A percentile compares a stretch with the other conserved stretches of the same genome.
phyloP scores from a whole-genome alignment of 1,140 invertebrate species.

The Drosophila takahashii region DNA sequence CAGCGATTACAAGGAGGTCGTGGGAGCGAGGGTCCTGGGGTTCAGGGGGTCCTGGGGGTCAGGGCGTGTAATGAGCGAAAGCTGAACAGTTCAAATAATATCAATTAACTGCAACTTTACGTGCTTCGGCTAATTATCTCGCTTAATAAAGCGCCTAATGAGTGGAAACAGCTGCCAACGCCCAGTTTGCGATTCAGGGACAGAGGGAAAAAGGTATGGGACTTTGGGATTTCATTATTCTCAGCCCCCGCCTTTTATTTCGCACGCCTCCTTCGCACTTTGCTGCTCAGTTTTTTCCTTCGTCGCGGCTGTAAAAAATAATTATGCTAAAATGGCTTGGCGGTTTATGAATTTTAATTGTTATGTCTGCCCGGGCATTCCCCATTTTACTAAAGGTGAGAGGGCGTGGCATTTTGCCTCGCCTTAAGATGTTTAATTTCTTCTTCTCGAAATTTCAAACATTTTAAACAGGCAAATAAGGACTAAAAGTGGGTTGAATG shows the following conservation, averaged over 20 bases:
- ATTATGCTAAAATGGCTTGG: conserved; percentile 70
- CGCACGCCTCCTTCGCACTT: conserved; percentile 33
- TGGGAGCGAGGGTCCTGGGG: not conserved
- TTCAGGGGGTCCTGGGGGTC: not conserved
- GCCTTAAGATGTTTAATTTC: conserved; percentile 35
- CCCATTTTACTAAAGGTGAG: conserved; percentile 2
- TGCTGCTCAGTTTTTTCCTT: conserved; percentile 22
- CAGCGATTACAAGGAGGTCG: conserved; percentile 40
- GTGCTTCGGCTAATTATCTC: conserved; percentile 81
- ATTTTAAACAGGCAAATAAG: conserved; percentile 40
- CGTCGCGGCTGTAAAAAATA: conserved; percentile 59
- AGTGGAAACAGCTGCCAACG: conserved; percentile 80
- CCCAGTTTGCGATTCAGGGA: conserved; percentile 26
- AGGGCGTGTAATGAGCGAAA: conserved; percentile 15
- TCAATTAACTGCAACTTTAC: conserved; percentile 82
- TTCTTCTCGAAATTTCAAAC: conserved; percentile 45
- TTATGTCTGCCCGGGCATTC: conserved; percentile 41
- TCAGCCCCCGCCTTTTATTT: conserved; percentile 15
- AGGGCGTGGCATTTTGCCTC: conserved; percentile 18
- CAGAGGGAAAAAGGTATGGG: conserved; percentile 16
- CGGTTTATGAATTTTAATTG: conserved; percentile 79
- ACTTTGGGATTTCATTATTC: conserved; percentile 33
- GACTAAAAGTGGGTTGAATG: conserved; percentile 1
- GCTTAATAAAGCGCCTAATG: conserved; percentile 83
- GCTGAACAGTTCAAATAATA: conserved; percentile 74